phyloP scores from a whole-genome alignment of 2,113 vertebrate species.

The Psittacara wagleri region DNA sequence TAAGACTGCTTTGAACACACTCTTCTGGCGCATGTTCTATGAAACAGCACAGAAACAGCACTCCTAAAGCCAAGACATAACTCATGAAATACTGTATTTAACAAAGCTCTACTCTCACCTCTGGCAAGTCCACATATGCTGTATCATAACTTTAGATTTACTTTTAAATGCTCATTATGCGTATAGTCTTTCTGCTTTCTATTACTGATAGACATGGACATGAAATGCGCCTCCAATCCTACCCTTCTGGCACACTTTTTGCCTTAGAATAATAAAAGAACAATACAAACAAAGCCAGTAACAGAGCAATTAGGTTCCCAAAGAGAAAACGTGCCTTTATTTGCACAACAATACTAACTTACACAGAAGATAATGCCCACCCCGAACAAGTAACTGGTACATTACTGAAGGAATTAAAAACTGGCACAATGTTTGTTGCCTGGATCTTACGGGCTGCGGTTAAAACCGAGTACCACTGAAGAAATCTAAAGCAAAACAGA shows the following conservation, averaged over 20 bases:
- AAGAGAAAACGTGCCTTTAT: conserved; percentile 72
- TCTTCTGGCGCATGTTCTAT: conserved; percentile 36
- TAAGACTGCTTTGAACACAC: conserved; percentile 68
- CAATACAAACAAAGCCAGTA: conserved; percentile 41
- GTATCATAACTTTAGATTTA: conserved; percentile 9
- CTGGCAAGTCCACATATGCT: background rate
- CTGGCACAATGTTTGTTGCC: background rate
- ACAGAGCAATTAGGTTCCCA: conserved; percentile 64
- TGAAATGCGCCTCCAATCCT: background rate
- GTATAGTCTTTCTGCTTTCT: background rate
- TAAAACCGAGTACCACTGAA: background rate
- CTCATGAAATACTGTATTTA: background rate
- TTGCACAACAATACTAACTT: conserved; percentile 72
- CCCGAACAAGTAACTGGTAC: background rate
- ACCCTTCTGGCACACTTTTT: background rate
- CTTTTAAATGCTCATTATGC: conserved; percentile 13
- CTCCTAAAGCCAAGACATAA: conserved; percentile 6
- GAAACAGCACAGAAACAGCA: conserved; percentile 42
- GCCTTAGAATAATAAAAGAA: background rate
- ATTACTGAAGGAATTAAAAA: background rate
- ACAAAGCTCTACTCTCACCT: background rate
- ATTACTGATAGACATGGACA: background rate
- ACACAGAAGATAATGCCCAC: conserved; percentile 23
- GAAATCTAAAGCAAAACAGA: background rate
- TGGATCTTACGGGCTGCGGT: background rate